These are phyloP conservation scores for Cyclina sinensis DNA, from an alignment of 1,140 invertebrate species.

Conservation along the genomic window DNA sequence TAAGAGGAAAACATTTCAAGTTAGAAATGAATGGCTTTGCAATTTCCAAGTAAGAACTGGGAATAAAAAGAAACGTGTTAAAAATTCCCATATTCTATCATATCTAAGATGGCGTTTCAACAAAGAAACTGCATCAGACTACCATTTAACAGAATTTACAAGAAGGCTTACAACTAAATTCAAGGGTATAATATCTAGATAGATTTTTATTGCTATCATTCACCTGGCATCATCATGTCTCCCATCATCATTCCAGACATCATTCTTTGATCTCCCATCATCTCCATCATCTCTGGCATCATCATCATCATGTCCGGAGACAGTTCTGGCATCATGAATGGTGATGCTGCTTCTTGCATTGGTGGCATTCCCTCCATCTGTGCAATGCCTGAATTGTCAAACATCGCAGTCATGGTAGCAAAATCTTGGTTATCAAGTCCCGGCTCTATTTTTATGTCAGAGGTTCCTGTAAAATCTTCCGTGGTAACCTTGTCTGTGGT, in stretches of 20 bases:
- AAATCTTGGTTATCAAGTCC: slow-evolving; percentile 51
- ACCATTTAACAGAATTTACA: no score
- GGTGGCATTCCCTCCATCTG: slow-evolving; percentile 27
- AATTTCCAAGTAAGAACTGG: no score
- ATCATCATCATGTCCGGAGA: slow-evolving; percentile 57
- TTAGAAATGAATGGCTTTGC: no score
- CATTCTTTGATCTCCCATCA: slow-evolving; percentile 55
- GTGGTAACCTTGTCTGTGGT: neutral
- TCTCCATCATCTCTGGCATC: slow-evolving; percentile 60
- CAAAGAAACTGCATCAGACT: no score
- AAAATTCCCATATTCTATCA: no score
- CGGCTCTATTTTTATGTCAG: slow-evolving; percentile 50
- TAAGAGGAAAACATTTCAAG: no score
- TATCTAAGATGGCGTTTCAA: no score
- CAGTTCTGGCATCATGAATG: slow-evolving; percentile 51
- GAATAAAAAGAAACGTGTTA: no score
- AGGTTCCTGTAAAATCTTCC: neutral
- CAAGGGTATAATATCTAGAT: no score
- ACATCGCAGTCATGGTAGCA: slow-evolving; percentile 12
- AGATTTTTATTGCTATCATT: no score
- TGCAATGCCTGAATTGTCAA: neutral
- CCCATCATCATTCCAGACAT: slow-evolving; percentile 59
- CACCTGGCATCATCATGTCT: slow-evolving; percentile 35
- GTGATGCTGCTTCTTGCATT: slow-evolving; percentile 51
- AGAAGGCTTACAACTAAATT: no score